Percentiles rank a stretch among this genome's conserved stretches.
phyloP scores from a whole-genome alignment of 1,140 invertebrate genomes.

The Aphis craccivora region DNA sequence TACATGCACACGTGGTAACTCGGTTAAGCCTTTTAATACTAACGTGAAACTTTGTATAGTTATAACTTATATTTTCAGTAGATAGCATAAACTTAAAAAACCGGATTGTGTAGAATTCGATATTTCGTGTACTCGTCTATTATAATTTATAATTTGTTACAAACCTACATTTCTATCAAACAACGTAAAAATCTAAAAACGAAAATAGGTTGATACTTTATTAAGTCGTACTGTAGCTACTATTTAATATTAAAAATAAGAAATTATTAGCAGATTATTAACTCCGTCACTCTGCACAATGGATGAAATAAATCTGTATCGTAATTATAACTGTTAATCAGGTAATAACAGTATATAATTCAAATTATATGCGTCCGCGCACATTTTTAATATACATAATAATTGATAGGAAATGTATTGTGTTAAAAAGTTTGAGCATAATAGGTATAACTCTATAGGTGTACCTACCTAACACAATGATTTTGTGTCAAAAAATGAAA shows the following conservation, averaged over 20 bases:
- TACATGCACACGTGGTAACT: not conserved
- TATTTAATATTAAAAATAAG: not conserved
- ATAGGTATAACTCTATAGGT: not conserved
- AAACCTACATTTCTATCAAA: not conserved
- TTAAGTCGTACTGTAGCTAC: not conserved
- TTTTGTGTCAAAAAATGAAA: not conserved
- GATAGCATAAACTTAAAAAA: not conserved
- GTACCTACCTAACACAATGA: not conserved
- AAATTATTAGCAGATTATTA: not conserved
- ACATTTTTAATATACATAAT: not conserved
- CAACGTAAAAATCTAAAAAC: not conserved
- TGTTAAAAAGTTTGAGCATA: not conserved
- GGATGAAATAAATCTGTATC: not conserved
- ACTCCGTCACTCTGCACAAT: not conserved
- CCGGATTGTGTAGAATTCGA: not conserved
- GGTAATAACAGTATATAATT: not conserved
- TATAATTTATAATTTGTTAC: not conserved
- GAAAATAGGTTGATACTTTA: not conserved
- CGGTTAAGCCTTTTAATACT: no score
- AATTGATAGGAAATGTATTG: not conserved
- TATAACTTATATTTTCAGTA: no score
- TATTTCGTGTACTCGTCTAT: no score
- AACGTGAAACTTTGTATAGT: not conserved
- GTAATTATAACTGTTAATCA: not conserved
- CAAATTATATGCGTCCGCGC: not conserved